Evolutionary conservation across 2,113 vertebrate species (phyloP).

Genomic region (Hystrix cristata): DNA sequence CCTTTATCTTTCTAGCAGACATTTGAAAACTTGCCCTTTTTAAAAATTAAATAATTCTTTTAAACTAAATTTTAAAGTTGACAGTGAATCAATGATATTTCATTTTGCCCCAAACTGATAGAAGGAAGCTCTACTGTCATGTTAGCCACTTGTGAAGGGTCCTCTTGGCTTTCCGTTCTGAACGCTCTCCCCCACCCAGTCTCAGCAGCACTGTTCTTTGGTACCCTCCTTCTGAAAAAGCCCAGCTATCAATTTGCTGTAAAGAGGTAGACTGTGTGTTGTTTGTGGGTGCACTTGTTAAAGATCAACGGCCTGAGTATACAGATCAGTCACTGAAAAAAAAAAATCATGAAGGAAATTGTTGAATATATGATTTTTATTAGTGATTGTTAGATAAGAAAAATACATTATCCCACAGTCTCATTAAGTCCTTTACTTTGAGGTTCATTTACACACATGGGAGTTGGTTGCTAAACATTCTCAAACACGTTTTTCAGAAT

Average conservation of each 20-base stretch:
- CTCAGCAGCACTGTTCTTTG: neutral
- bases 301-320: neutral
- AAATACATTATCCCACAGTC: neutral
- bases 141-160: neutral
- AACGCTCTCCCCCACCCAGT: neutral
- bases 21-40: conserved; percentile 35
- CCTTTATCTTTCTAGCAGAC: neutral
- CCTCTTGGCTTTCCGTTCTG: neutral
- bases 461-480: neutral
- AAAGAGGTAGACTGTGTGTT: neutral
- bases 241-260: neutral
- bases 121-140: neutral
- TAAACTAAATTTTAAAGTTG: conserved; percentile 54
- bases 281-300: neutral
- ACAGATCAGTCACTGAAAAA: neutral
- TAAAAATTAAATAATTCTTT: conserved; percentile 14
- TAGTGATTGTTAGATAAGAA: neutral
- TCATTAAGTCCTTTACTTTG: neutral
- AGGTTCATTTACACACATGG: neutral
- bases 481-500: neutral
- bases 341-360: neutral
- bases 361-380: neutral
- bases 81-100: conserved; percentile 18
- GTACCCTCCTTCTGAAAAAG: neutral
- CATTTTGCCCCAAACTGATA: neutral